Evolutionary conservation across 23 tunicate species (phyloP), one percentile per base, ranked within the genome.

Genomic region (Botrylloides violaceus): DNA sequence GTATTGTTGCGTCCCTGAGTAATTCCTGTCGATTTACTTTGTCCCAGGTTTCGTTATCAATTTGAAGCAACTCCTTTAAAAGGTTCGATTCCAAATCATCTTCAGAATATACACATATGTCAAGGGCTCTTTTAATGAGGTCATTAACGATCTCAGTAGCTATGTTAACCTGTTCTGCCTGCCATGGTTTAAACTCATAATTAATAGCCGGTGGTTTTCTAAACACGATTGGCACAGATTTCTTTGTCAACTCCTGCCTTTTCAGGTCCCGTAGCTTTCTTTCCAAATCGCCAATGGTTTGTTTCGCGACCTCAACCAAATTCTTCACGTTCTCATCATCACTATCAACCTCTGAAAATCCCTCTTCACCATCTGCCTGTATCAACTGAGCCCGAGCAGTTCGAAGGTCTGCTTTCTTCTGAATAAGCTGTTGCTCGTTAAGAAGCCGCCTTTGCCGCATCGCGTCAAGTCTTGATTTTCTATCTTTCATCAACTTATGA

Each of bases 31-130:
- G n/a, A 55, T 50, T 68, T 6, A 58, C 21, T 18, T 32, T 49
- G 1, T 81, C 80, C 79, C 75, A 64, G 34, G 64, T 76, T 63
- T 84, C 58, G 26, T 59, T 66, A 49, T 81, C 86, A 21, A 79
- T 30, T 25, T 33, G 20, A n/a, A 81, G 55, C 36, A 81, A 36
- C n/a, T 12, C 24, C 36, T 81, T 36, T 15, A 81, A 30, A 34
- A 74, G 27, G 30, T 53, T n/a, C 5, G 80, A 20, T 21, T 65
- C 86, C 3, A 25, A 19, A 24, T 15, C 23, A 34, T 70, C 60
- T 28, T 50, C 66, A 0, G 76, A 19, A 55, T n/a, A 30, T 19
- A 35, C 43, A 73, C 57, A 32, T 20, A 73, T 64, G 38, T 55
- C 34, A 50, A 81, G 73, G 2, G 80, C 56, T 39, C 66, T 58